Conservation (phyloP, 2,888 invertebrate genomes). For the Dicyrtomina minuta region DNA sequence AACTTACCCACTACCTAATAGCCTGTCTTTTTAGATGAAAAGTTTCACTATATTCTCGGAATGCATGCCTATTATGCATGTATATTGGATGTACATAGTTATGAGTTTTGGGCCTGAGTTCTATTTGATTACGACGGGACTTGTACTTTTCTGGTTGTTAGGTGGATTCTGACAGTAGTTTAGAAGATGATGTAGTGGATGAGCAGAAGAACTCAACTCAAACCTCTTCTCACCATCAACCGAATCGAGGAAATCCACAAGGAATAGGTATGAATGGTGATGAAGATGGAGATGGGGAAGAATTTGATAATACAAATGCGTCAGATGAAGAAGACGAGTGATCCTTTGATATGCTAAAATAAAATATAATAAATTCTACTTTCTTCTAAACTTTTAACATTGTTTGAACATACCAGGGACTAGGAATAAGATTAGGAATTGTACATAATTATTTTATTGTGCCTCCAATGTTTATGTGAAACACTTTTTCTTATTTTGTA, state of each 20-base stretch:
- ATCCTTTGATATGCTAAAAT: no score
- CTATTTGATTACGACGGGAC: background rate
- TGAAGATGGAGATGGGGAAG: constrained; percentile 16
- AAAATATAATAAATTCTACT: no score
- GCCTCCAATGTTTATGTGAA: no score
- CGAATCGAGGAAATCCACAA: background rate
- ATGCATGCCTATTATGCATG: background rate
- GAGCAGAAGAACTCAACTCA: constrained; percentile 7
- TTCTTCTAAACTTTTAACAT: no score
- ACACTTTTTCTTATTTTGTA: no score
- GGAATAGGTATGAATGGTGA: background rate
- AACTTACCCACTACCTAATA: no score
- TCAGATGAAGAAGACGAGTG: no score
- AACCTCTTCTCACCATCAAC: background rate
- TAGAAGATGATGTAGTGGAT: constrained; percentile 18
- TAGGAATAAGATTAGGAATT: no score
- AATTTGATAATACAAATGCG: background rate
- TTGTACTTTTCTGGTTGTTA: background rate
- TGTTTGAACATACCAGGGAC: no score
- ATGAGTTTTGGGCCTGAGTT: constrained; percentile 28
- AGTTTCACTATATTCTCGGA: background rate
- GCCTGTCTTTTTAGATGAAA: background rate
- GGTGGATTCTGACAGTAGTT: constrained; percentile 11
- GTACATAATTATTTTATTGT: no score
- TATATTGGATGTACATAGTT: background rate